These are phyloP conservation scores for Pandemis cinnamomeana DNA, from an alignment of 2,888 invertebrate genomes.

Conservation along the genomic window DNA sequence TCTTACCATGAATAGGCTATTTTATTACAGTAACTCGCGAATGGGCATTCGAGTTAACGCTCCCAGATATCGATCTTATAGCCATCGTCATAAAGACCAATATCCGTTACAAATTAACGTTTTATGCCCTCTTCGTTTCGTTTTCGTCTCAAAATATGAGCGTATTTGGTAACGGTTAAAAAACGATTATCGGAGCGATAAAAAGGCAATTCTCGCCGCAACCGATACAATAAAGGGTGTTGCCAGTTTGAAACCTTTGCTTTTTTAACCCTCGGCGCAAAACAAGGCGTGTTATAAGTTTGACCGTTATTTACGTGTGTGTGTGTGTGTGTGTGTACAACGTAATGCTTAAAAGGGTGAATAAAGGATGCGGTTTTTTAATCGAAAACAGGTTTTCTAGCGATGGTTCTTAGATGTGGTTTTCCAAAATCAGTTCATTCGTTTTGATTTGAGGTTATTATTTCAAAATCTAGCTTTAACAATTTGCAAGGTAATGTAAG, in stretches of 20 bases:
- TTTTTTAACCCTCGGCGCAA: too few relatives aligned
- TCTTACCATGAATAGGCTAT: neutral
- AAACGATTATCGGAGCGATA: conserved; percentile 2
- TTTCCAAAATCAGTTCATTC: too few relatives aligned
- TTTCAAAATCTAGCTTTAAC: too few relatives aligned
- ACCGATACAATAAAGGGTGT: neutral
- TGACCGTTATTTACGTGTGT: too few relatives aligned
- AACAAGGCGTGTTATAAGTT: too few relatives aligned
- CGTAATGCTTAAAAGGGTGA: too few relatives aligned
- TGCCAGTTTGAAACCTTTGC: neutral
- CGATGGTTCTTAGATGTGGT: too few relatives aligned
- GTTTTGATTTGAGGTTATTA: too few relatives aligned
- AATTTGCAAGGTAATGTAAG: too few relatives aligned
- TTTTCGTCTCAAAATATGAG: neutral
- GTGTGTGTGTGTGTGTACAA: too few relatives aligned
- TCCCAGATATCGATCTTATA: conserved; percentile 2
- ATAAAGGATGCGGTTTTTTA: too few relatives aligned
- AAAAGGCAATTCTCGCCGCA: neutral
- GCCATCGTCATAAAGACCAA: neutral
- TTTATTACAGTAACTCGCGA: neutral
- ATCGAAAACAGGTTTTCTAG: too few relatives aligned
- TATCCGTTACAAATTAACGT: conserved; percentile 5
- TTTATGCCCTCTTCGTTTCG: conserved; percentile 5
- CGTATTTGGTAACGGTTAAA: neutral
- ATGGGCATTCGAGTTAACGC: conserved; percentile 1